A percentile compares a stretch with the other conserved stretches of the same genome.
Conservation (phyloP, 2,888 invertebrate genomes). For the Disparrhopalites patrizii region DNA sequence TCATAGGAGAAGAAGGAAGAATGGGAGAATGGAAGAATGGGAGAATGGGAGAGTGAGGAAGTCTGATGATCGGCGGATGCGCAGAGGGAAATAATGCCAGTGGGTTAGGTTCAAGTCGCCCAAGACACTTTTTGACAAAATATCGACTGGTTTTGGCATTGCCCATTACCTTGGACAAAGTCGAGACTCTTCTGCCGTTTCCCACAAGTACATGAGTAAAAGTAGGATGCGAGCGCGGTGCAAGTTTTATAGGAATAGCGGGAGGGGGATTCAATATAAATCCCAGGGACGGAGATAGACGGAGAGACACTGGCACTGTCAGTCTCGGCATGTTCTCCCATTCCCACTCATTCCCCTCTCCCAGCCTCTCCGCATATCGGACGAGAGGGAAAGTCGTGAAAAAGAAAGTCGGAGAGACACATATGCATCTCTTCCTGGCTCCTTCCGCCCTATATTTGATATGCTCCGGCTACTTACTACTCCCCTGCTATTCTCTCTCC, state of each 20-base stretch:
- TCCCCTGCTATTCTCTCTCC: background rate
- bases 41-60: background rate
- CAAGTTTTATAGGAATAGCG: too few species aligned
- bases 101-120: constrained; percentile 37
- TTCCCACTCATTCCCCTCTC: background rate
- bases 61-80: constrained; percentile 21
- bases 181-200: constrained; percentile 28
- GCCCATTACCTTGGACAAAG: constrained; percentile 46
- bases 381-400: background rate
- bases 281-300: too few species aligned
- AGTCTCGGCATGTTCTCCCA: background rate
- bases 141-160: constrained; percentile 29
- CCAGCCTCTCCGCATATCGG: background rate
- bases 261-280: too few species aligned
- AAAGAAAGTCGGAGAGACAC: too few species aligned
- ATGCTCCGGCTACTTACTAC: background rate
- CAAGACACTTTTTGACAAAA: constrained; percentile 26
- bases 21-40: too few species aligned
- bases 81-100: constrained; percentile 29
- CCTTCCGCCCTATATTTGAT: background rate
- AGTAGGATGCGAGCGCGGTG: constrained; percentile 1
- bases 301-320: too few species aligned
- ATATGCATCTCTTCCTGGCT: constrained; percentile 1
- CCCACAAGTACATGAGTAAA: too few species aligned
- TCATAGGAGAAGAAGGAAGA: too few species aligned